Evolutionary conservation across 2,888 invertebrate genomes (phyloP).

Genomic region (Hesperia comma): DNA sequence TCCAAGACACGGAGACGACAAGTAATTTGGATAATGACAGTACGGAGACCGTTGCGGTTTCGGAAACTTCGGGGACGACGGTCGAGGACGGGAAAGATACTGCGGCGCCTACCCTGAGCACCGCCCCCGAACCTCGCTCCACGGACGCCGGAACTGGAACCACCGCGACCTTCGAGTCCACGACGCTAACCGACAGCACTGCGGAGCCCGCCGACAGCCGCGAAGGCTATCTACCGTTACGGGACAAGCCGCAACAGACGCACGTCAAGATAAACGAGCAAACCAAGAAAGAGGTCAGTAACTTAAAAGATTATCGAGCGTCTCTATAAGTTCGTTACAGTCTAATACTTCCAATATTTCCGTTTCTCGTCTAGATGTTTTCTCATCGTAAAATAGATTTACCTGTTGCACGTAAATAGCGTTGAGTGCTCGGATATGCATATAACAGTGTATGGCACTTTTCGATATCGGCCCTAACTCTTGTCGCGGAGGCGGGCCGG

Average conservation of each 20-base stretch:
- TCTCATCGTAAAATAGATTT: constrained; percentile 22
- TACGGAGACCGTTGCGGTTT: constrained; percentile 76
- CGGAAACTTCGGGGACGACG: constrained; percentile 68
- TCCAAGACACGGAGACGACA: constrained; percentile 76
- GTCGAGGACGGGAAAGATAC: constrained; percentile 61
- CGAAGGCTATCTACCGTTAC: constrained; percentile 77
- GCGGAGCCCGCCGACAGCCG: constrained; percentile 76
- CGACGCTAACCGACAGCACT: constrained; percentile 65
- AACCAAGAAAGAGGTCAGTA: constrained; percentile 83
- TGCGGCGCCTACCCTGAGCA: constrained; percentile 63
- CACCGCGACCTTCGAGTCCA: constrained; percentile 66
- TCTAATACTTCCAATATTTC: constrained; percentile 60
- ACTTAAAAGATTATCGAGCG: constrained; percentile 59
- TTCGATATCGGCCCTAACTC: constrained; percentile 34
- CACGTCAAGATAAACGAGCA: constrained; percentile 82
- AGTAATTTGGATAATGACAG: constrained; percentile 75
- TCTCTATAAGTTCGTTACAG: constrained; percentile 69
- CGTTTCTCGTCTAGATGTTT: constrained; percentile 39
- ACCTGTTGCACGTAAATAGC: constrained; percentile 27
- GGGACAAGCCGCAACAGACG: constrained; percentile 77
- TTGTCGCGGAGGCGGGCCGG: constrained; percentile 18
- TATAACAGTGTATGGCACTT: constrained; percentile 27
- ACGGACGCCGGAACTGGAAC: constrained; percentile 69
- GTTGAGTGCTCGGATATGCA: constrained; percentile 15
- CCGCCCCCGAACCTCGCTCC: constrained; percentile 62